Percentiles rank a stretch among this genome's conserved stretches.
These are phyloP conservation scores for Yponomeuta malinellus DNA, from an alignment of 2,888 invertebrate species.

Conservation along the genomic window DNA sequence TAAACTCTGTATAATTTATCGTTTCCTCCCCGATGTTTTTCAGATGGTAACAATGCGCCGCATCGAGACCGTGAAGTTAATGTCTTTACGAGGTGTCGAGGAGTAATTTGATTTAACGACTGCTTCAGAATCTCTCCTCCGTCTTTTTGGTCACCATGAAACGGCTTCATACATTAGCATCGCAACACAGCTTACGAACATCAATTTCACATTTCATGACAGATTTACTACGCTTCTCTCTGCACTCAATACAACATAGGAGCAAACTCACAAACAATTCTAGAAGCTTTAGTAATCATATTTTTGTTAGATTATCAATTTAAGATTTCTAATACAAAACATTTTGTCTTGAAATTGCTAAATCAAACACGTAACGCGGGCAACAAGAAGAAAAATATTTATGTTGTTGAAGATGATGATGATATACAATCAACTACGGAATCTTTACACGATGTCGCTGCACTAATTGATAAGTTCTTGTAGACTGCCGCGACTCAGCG, in stretches of 20 bases:
- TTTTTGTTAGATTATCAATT: background rate
- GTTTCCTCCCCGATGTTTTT: constrained; percentile 68
- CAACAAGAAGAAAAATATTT: background rate
- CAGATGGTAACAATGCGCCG: constrained; percentile 62
- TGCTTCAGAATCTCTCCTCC: constrained; percentile 8
- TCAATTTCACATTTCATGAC: constrained; percentile 11
- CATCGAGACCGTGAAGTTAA: constrained; percentile 53
- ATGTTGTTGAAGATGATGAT: constrained; percentile 1
- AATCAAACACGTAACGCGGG: background rate
- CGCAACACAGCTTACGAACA: constrained; percentile 4
- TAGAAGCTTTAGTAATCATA: background rate
- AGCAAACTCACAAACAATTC: background rate
- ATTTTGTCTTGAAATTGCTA: background rate
- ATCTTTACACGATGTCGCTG: background rate
- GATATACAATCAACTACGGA: background rate
- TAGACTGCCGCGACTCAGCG: constrained; percentile 2
- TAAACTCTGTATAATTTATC: constrained; percentile 72
- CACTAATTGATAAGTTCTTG: constrained; percentile 9
- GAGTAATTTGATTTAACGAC: constrained; percentile 55
- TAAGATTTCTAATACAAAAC: background rate
- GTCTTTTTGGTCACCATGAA: constrained; percentile 10
- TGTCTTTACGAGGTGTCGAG: constrained; percentile 62
- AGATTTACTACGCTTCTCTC: constrained; percentile 7
- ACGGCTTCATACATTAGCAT: constrained; percentile 7
- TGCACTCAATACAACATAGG: background rate